Percentiles rank a stretch among this genome's conserved stretches.
Evolutionary conservation across 1,140 invertebrate genomes (phyloP).

Genomic region (Helicoverpa armigera): DNA sequence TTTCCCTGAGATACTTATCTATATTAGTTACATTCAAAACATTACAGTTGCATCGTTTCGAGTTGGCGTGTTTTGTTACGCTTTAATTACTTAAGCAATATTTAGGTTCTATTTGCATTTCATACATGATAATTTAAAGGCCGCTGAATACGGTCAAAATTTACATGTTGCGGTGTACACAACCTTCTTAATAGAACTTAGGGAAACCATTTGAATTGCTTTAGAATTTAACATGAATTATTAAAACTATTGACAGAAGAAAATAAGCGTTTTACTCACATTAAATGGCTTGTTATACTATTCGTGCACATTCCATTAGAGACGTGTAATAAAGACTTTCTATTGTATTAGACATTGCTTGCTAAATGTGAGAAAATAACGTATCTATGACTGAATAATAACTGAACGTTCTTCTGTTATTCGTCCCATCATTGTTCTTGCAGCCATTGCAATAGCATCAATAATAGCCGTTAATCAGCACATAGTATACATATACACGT

Average conservation of each 20-base stretch:
- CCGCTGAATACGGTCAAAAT: constrained; percentile 26
- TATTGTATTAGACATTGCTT: not conserved
- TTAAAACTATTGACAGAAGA: not conserved
- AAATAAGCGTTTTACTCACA: no score
- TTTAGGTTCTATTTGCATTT: constrained; percentile 32
- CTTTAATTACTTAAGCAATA: constrained; percentile 24
- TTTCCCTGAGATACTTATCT: constrained; percentile 41
- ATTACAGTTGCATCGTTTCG: not conserved
- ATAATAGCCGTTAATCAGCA: constrained; percentile 45
- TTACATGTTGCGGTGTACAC: constrained; percentile 18
- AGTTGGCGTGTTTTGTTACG: not conserved
- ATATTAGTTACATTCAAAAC: constrained; percentile 13
- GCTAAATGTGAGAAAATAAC: constrained; percentile 41
- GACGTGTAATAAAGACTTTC: constrained; percentile 30
- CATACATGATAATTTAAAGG: constrained; percentile 27
- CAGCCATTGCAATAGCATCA: constrained; percentile 26
- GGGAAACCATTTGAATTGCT: no score
- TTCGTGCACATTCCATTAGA: constrained; percentile 1
- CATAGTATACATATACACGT: constrained; percentile 6
- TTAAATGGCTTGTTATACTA: not conserved
- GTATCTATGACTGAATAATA: constrained; percentile 6
- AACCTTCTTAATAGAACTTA: not conserved
- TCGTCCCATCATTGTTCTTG: constrained; percentile 28
- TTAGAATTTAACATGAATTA: not conserved
- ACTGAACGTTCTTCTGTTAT: constrained; percentile 31